Percentiles rank a stretch among this genome's conserved stretches.
These are phyloP conservation scores for Battus philenor DNA, from an alignment of 1,140 invertebrate genomes.

Conservation along the genomic window DNA sequence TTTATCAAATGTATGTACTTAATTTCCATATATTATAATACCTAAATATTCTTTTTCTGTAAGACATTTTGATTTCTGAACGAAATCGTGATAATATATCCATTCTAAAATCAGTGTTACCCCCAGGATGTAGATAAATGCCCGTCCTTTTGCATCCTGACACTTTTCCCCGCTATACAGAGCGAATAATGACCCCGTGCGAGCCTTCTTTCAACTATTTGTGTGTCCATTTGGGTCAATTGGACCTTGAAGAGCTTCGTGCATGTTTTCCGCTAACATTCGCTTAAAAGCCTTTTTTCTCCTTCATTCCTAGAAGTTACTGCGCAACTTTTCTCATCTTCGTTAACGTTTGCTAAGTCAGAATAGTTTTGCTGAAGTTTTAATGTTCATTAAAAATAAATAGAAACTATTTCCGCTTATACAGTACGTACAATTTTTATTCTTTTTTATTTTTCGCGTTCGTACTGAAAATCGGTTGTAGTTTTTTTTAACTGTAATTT, in stretches of 20 bases:
- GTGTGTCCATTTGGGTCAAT: slow-evolving; percentile 70
- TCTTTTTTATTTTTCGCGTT: no score
- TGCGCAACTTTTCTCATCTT: background rate
- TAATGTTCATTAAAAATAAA: no score
- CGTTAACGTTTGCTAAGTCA: no score
- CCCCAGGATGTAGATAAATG: slow-evolving; percentile 70
- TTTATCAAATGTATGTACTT: no score
- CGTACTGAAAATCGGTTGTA: no score
- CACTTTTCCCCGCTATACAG: slow-evolving; percentile 53
- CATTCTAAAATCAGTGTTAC: slow-evolving; percentile 64
- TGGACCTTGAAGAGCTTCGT: slow-evolving; percentile 54
- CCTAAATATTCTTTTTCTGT: no score
- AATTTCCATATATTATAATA: no score
- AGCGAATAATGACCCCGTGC: slow-evolving; percentile 65
- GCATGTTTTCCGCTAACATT: slow-evolving; percentile 45
- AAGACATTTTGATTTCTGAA: background rate
- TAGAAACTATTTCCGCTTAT: no score
- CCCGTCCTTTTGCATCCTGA: slow-evolving; percentile 52
- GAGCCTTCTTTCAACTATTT: slow-evolving; percentile 63
- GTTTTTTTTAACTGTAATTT: no score
- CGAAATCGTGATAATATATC: slow-evolving; percentile 45
- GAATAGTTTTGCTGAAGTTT: no score
- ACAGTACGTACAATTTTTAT: no score
- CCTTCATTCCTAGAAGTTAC: slow-evolving; percentile 2
- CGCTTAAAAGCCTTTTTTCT: slow-evolving; percentile 54